Conservation (phyloP, 1,140 invertebrate species). For the Scylla paramamosain region DNA sequence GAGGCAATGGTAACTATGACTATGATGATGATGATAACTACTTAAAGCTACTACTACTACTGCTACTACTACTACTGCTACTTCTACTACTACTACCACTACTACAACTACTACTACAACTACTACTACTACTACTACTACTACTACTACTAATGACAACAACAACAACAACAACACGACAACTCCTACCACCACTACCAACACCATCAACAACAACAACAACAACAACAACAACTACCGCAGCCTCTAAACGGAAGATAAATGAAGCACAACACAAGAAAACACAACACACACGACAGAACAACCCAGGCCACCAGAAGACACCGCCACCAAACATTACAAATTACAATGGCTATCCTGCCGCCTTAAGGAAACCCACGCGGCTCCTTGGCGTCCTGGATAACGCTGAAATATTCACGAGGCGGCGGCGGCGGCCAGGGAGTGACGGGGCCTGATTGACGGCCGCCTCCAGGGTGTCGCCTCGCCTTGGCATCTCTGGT, state of each 20-base stretch:
- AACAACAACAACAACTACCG: neutral
- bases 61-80: slow-evolving; percentile 23
- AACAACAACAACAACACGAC: neutral
- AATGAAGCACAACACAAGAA: too few species aligned
- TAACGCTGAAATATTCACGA: neutral
- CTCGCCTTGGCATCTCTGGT: slow-evolving; percentile 54
- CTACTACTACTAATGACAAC: neutral
- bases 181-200: too few species aligned
- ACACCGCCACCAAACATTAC: slow-evolving; percentile 18
- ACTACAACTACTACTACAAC: neutral
- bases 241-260: neutral
- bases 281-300: neutral
- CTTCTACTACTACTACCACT: neutral
- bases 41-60: neutral
- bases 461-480: slow-evolving; percentile 51
- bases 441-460: slow-evolving; percentile 32
- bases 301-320: neutral
- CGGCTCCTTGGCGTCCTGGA: neutral
- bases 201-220: neutral
- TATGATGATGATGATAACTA: neutral
- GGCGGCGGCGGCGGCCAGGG: neutral
- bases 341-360: neutral
- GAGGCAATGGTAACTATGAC: too few species aligned
- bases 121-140: slow-evolving; percentile 23
- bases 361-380: too few species aligned